These are phyloP conservation scores for Trissolcus basalis DNA, from an alignment of 1,140 invertebrate species.

Conservation along the genomic window DNA sequence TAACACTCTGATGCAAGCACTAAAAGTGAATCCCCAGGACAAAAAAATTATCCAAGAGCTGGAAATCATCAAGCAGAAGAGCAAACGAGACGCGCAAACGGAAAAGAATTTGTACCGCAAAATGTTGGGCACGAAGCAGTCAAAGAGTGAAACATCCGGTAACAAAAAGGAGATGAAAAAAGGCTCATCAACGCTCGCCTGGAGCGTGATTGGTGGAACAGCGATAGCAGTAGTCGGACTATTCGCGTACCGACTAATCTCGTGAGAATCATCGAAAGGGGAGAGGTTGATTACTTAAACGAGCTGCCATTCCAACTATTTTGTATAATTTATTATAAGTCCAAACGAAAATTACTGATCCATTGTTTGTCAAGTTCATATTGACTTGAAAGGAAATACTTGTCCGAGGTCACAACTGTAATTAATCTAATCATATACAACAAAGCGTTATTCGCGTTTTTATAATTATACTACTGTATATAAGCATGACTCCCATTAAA, in stretches of 20 bases:
- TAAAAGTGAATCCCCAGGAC: constrained; percentile 79
- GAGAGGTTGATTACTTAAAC: constrained; percentile 25
- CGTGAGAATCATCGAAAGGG: constrained; percentile 51
- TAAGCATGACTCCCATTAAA: neutral
- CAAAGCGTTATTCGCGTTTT: neutral
- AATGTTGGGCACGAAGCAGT: constrained; percentile 77
- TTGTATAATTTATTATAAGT: constrained; percentile 18
- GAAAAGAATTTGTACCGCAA: constrained; percentile 82
- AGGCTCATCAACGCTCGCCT: constrained; percentile 57
- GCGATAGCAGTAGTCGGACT: constrained; percentile 65
- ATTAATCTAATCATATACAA: neutral
- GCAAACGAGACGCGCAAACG: constrained; percentile 76
- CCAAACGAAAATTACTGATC: neutral
- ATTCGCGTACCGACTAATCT: constrained; percentile 68
- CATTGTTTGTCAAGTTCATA: neutral
- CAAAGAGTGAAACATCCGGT: constrained; percentile 12
- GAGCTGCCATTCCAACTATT: constrained; percentile 47
- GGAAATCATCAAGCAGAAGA: constrained; percentile 77
- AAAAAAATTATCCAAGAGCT: constrained; percentile 79
- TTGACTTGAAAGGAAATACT: neutral
- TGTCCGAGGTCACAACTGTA: neutral
- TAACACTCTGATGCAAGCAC: constrained; percentile 77
- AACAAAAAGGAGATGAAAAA: constrained; percentile 51
- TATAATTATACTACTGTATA: neutral
- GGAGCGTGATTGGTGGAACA: constrained; percentile 70